These are phyloP conservation scores for Prietella phreatophila DNA, from an alignment of 2,113 vertebrate species.

Conservation along the genomic window DNA sequence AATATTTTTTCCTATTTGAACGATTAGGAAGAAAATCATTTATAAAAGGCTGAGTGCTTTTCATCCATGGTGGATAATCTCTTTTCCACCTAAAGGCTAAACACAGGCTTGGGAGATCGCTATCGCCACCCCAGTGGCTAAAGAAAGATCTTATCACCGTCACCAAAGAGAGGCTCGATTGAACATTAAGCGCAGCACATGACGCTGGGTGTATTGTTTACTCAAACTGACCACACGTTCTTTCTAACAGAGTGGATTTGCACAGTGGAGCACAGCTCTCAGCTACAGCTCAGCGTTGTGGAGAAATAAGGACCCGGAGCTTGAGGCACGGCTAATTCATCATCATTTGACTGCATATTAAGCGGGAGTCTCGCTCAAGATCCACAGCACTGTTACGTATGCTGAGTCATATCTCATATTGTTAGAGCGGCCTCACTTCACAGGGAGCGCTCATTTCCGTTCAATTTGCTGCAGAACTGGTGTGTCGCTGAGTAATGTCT, in stretches of 20 bases:
- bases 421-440: not conserved
- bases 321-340: conserved; percentile 18
- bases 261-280: not conserved
- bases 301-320: not conserved
- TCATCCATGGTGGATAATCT: conserved; percentile 42
- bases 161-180: conserved; percentile 24
- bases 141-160: conserved; percentile 34
- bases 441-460: not conserved
- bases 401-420: conserved; percentile 4
- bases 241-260: not conserved
- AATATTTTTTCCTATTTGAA: not conserved
- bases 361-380: conserved; percentile 19
- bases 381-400: conserved; percentile 1
- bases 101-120: conserved; percentile 31
- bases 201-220: not conserved
- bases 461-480: conserved; percentile 23
- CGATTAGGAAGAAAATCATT: not conserved
- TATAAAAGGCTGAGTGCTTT: conserved; percentile 27
- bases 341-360: conserved; percentile 36
- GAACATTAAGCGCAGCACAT: not conserved
- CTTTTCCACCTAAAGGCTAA: conserved; percentile 43
- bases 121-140: conserved; percentile 41
- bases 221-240: not conserved
- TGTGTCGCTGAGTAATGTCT: not conserved
- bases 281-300: not conserved